Conservation (phyloP, 1,140 invertebrate species). For the Pogonomyrmex barbatus region DNA sequence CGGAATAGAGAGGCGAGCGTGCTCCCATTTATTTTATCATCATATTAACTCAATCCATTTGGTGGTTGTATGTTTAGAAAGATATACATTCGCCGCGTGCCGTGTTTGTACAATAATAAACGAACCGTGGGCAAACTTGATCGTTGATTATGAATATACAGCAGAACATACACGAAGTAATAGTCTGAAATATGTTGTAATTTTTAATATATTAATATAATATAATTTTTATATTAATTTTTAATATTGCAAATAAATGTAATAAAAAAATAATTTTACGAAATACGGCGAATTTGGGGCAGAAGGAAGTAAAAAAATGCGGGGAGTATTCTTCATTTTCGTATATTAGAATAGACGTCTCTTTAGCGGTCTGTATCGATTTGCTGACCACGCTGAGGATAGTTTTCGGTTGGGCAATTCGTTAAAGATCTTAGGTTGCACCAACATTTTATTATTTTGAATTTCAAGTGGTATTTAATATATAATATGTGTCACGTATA, state of each 20-base stretch:
- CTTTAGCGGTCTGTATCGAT: slow-evolving; percentile 66
- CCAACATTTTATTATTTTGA: too few species aligned
- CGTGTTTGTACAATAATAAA: slow-evolving; percentile 38
- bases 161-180: not conserved
- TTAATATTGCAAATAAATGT: slow-evolving; percentile 9
- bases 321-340: slow-evolving; percentile 29
- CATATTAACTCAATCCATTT: slow-evolving; percentile 40
- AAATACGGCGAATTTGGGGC: not conserved
- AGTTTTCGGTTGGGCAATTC: slow-evolving; percentile 78
- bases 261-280: not conserved
- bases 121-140: slow-evolving; percentile 23
- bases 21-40: slow-evolving; percentile 17
- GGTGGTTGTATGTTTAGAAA: slow-evolving; percentile 39
- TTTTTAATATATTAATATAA: too few species aligned
- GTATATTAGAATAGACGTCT: slow-evolving; percentile 26
- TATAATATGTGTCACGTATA: too few species aligned
- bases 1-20: not conserved
- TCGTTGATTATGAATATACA: slow-evolving; percentile 28
- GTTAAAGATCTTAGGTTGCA: slow-evolving; percentile 73
- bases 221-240: too few species aligned
- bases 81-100: slow-evolving; percentile 35
- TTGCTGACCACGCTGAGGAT: slow-evolving; percentile 56
- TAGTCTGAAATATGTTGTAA: not conserved
- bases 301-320: not conserved
- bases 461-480: too few species aligned